Evolutionary conservation across 2,797 vertebrate genomes (phyloP).

Genomic region (Pseudocheirus occidentalis): DNA sequence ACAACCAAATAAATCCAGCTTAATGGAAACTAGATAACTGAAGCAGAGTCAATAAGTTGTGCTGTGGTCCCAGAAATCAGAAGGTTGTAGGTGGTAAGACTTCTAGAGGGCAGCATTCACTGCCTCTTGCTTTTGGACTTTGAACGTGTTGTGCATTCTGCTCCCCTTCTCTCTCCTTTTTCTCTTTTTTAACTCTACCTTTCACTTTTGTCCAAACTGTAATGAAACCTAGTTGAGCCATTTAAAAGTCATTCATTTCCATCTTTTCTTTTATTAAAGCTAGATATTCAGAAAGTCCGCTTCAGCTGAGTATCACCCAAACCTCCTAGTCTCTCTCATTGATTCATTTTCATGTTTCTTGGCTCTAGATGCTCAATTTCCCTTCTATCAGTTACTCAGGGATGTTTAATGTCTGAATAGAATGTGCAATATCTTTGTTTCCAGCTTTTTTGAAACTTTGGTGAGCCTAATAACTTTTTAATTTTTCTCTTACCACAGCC

Average conservation of each 20-base stretch:
- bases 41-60: not conserved
- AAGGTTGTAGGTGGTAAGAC: not conserved
- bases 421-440: not conserved
- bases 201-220: conserved; percentile 1
- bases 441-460: not conserved
- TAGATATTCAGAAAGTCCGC: not conserved
- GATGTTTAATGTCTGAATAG: not conserved
- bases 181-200: conserved; percentile 12
- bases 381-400: not conserved
- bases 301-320: not conserved
- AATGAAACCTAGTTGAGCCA: not conserved
- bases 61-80: not conserved
- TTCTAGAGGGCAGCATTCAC: not conserved
- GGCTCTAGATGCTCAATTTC: not conserved
- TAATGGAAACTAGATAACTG: conserved; percentile 5
- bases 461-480: conserved; percentile 4
- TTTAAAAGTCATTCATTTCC: not conserved
- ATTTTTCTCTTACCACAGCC: conserved; percentile 22
- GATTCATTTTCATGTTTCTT: not conserved
- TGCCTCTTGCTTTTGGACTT: not conserved
- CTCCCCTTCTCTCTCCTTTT: not conserved
- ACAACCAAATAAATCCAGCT: not conserved
- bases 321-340: not conserved
- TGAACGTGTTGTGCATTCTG: not conserved
- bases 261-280: not conserved